Conservation (phyloP, 1,140 invertebrate genomes). For the Adelges cooleyi region DNA sequence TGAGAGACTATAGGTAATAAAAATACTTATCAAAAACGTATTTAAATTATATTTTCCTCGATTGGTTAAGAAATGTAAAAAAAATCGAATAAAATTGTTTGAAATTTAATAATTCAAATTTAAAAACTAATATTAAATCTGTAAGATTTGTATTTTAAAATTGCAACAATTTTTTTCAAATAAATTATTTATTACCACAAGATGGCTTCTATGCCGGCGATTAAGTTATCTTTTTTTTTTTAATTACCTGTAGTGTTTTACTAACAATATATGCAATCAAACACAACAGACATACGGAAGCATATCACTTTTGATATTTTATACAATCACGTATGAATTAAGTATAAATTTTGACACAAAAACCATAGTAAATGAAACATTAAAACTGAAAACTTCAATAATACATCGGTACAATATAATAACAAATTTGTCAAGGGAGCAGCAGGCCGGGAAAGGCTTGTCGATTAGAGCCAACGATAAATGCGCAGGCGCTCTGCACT, state of each 20-base stretch:
- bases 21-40: not conserved
- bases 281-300: not conserved
- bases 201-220: conserved; percentile 13
- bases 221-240: not conserved
- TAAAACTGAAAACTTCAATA: not conserved
- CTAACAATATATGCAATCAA: not conserved
- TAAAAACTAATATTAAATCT: not conserved
- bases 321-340: not conserved
- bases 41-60: not conserved
- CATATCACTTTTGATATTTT: not conserved
- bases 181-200: conserved; percentile 1
- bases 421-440: not conserved
- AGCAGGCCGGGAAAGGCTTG: not conserved
- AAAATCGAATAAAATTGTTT: not conserved
- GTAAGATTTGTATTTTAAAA: too few species aligned
- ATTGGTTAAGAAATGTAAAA: not conserved
- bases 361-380: not conserved
- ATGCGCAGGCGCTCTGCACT: not conserved
- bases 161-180: too few species aligned
- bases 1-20: not conserved
- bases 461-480: not conserved
- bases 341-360: not conserved
- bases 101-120: not conserved
- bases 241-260: not conserved
- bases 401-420: not conserved